Base-by-base conservation (phyloP, 2,888 invertebrate genomes). In the Drosophila fulvimacula region DNA sequence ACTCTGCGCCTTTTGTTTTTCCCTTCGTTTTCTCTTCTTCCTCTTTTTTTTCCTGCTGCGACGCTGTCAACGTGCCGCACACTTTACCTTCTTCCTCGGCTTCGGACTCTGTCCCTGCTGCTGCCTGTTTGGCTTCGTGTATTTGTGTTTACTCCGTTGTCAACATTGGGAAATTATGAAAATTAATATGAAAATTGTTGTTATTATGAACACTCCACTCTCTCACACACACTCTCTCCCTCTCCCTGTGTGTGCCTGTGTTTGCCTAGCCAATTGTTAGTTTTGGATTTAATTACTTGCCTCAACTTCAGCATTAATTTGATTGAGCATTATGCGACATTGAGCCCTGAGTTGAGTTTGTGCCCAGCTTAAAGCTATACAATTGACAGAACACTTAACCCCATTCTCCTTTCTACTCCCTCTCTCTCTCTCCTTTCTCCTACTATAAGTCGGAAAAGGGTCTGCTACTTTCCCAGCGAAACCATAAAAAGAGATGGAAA, bases 231-330 rank as follows among this genome's bases (percentile, higher is more conserved):
- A 7, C 7, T 30, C 27, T 30, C 27, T 49, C 15, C 38, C 46
- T 63, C 48, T 32, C 27, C 44, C 39, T 39, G 61, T 42, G 56
- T 48, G 56, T 46, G 57, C 27, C 36, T 42, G 52, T 68, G 69
- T 82, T 55, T 64, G 55, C 57, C n/a, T 53, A 44, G 82, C 55
- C 88, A 71, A 81, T 82, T 83, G 83, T 83, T 83, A 75, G 86
- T 75, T 83, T 83, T 80, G 71, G 86, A 83, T 88, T 88, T 88
- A 88, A 83, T 83, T 83, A 83, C 88, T 82, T 85, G 88, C 75
- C 74, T 75, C 86, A 85, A 88, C 73, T 86, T 82, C 34, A 80
- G 57, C 67, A 57, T 73, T 86, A 82, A 88, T 88, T 83, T 83
- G 83, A 88, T 83, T 88, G 86, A 88, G 86, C 77, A 88, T 82